Evolutionary conservation across 2,797 vertebrate species (phyloP).

Genomic region (Peromyscus nudipes): DNA sequence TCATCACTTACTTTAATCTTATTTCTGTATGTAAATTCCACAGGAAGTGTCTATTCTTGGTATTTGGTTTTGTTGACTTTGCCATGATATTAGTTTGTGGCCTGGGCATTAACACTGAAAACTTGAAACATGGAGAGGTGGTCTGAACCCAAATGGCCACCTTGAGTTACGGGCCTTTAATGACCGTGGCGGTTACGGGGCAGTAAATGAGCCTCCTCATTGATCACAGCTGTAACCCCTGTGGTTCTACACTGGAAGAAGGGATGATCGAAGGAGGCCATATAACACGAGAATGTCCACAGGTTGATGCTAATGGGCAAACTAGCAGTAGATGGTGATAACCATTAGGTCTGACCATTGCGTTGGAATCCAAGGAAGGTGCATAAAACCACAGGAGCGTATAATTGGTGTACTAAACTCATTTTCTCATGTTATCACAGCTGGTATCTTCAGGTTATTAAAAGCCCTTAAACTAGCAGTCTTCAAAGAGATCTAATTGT

Average conservation of each 20-base stretch:
- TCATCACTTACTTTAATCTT: background rate
- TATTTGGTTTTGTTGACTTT: constrained; percentile 62
- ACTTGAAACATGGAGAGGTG: constrained; percentile 27
- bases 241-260: constrained; percentile 69
- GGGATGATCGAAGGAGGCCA: constrained; percentile 29
- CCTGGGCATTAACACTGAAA: constrained; percentile 50
- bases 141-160: constrained; percentile 63
- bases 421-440: constrained; percentile 68
- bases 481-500: constrained; percentile 76
- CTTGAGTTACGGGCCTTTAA: constrained; percentile 70
- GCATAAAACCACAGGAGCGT: constrained; percentile 75
- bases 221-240: constrained; percentile 63
- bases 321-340: constrained; percentile 50
- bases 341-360: constrained; percentile 27
- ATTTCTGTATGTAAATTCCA: background rate
- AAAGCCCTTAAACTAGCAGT: constrained; percentile 72
- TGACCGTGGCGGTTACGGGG: constrained; percentile 71
- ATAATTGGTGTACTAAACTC: constrained; percentile 71
- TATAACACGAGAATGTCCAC: background rate
- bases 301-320: constrained; percentile 65
- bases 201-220: constrained; percentile 62
- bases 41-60: background rate
- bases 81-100: constrained; percentile 4
- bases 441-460: constrained; percentile 73
- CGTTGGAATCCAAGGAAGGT: constrained; percentile 44